Base-by-base conservation (phyloP, 2,797 vertebrate species). In the Merluccius polli region DNA sequence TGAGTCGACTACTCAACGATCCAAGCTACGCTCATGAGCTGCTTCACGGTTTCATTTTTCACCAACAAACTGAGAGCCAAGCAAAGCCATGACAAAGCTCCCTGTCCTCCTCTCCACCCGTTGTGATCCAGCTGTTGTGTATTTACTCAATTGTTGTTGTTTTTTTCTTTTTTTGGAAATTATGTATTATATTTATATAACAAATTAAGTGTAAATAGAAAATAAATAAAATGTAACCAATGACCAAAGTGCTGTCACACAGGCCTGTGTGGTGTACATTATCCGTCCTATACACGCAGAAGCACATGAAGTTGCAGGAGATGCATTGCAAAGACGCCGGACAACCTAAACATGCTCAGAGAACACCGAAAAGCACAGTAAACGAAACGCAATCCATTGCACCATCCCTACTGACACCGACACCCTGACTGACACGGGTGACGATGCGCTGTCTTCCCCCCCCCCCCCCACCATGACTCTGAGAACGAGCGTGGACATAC, bases 161-260 rank as follows among this genome's bases (percentile, higher is more conserved):
- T 32, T 69, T 31, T 65, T 65, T 27, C 95, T 96, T 95, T 96
- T 97, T 97, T 93, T 94, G 94, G 91, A 96, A 95, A 95, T 88
- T 18, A 86, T 97, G 95, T 97, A 97, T 95, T 97, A 98, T 98
- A 98, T 98, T 98, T 98, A 97, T 98, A 96, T 98, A 97, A 96
- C 94, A 95, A 95, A 95, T 95, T 92, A 94, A 93, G 91, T 98
- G 97, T 98, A 97, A 94, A 98, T 98, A 98, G 94, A 95, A 96
- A 97, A 96, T 97, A 97, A 95, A 92, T 96, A 94, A 94, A 93
- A 91, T 93, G 87, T 92, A 90, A 92, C 86, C 87, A 89, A 88
- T 84, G 74, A 84, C 9, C 59, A 65, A 24, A 11, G 13, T 18
- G 36, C 36, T 36, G 36, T 36, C 36, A 6, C 3, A 3, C 5